Evolutionary conservation across 35 echinoderm and acorn worm genomes (phyloP).

Genomic region (Apostichopus japonicus): DNA sequence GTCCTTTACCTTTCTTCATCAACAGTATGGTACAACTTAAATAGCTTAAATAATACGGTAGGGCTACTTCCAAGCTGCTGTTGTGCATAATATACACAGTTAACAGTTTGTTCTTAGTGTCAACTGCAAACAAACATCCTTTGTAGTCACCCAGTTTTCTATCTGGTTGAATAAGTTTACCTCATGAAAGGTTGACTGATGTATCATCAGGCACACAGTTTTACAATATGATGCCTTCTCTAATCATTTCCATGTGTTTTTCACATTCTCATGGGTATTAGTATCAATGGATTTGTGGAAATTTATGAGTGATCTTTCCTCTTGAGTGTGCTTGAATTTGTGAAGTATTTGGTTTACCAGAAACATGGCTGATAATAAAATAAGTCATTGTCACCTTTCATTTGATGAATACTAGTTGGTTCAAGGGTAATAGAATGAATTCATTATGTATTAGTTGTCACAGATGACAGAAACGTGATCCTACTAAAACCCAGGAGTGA

Average conservation of each 20-base stretch:
- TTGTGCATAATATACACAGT: too few species aligned
- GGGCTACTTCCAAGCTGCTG: too few species aligned
- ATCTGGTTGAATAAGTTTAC: neutral
- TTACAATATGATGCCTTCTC: neutral
- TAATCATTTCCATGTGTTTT: neutral
- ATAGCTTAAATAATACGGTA: too few species aligned
- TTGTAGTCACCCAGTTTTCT: neutral
- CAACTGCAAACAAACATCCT: neutral
- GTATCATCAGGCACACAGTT: neutral
- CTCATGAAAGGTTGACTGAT: neutral
- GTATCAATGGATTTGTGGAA: neutral
- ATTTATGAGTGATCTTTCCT: conserved; percentile 1
- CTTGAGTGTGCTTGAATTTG: neutral
- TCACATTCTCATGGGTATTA: neutral
- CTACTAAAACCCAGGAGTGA: neutral
- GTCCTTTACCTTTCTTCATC: too few species aligned
- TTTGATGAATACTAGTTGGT: neutral
- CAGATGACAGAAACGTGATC: neutral
- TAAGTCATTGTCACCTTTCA: conserved; percentile 4
- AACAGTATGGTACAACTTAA: too few species aligned
- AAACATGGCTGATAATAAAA: neutral
- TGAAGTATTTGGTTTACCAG: neutral
- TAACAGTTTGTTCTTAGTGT: too few species aligned
- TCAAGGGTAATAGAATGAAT: conserved; percentile 2
- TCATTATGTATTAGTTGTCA: neutral